These are phyloP conservation scores for Isichthys henryi DNA, from an alignment of 2,113 vertebrate species.

Conservation along the genomic window DNA sequence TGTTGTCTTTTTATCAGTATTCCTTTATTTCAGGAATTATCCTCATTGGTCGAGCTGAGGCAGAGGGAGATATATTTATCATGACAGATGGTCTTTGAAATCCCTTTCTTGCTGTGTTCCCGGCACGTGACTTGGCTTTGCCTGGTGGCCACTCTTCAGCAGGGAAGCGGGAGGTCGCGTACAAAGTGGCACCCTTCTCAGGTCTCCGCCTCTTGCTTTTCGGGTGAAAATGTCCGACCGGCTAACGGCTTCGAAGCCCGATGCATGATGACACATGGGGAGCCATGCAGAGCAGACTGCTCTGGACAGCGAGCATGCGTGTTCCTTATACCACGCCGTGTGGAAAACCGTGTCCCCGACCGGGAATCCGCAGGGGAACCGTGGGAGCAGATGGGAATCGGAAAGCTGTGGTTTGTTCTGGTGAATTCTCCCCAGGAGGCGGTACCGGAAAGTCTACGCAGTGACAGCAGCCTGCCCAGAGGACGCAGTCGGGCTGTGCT, in stretches of 20 bases:
- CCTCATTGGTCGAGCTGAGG: background rate
- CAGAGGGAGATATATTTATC: background rate
- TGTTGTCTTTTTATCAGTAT: background rate
- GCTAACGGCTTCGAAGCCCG: background rate
- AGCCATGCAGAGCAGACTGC: too few relatives aligned
- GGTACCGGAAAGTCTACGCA: background rate
- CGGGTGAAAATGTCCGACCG: background rate
- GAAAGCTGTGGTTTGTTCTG: background rate
- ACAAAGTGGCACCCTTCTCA: background rate
- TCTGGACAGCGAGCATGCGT: too few relatives aligned
- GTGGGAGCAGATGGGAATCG: background rate
- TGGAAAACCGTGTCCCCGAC: background rate
- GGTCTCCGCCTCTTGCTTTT: background rate
- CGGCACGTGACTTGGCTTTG: background rate
- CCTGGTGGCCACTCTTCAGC: background rate
- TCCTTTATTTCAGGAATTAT: background rate
- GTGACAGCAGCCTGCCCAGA: background rate
- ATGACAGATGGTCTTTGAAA: slow-evolving; percentile 10
- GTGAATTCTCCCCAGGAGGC: background rate
- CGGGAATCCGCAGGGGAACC: background rate
- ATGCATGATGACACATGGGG: too few relatives aligned
- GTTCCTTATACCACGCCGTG: background rate
- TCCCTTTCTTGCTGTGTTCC: background rate
- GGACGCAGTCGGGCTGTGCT: background rate
- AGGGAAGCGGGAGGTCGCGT: background rate